Evolutionary conservation across 2,888 invertebrate genomes (phyloP).

Genomic region (Isoperla grammatica): DNA sequence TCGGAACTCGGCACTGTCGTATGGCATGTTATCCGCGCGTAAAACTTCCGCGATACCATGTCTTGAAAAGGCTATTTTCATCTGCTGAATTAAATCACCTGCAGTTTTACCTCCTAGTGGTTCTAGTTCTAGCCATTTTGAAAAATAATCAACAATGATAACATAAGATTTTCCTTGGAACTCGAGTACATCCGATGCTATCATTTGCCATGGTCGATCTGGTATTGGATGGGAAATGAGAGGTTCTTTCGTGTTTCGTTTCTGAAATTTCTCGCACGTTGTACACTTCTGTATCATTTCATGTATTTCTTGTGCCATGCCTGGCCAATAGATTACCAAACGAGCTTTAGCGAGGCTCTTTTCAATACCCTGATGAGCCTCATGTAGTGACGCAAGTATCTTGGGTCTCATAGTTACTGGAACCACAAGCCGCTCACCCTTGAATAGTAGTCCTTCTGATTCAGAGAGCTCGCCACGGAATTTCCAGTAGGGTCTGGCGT

Average conservation of each 20-base stretch:
- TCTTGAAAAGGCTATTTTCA: no score
- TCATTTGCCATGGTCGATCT: conserved; percentile 34
- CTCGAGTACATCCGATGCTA: conserved; percentile 37
- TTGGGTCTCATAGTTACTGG: background rate
- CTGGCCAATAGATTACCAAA: conserved; percentile 14
- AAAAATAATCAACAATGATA: conserved; percentile 34
- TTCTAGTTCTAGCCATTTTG: conserved; percentile 33
- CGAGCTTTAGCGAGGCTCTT: conserved; percentile 11
- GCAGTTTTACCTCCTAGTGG: conserved; percentile 17
- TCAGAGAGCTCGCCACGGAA: background rate
- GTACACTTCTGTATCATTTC: conserved; percentile 8
- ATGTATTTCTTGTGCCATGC: conserved; percentile 10
- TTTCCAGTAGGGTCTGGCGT: background rate
- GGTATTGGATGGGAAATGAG: conserved; percentile 35
- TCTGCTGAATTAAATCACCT: no score
- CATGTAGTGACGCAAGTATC: conserved; percentile 6
- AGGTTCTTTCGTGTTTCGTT: conserved; percentile 28
- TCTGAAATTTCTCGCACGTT: conserved; percentile 16
- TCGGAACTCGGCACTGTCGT: conserved; percentile 29
- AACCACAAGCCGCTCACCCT: background rate
- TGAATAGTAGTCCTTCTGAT: conserved; percentile 1
- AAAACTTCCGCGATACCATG: no score
- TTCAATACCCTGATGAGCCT: conserved; percentile 16
- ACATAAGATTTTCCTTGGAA: conserved; percentile 32
- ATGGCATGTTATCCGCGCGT: conserved; percentile 33